Base-by-base conservation (phyloP, 2,797 vertebrate genomes). In the Gymnopithys bicolor region DNA sequence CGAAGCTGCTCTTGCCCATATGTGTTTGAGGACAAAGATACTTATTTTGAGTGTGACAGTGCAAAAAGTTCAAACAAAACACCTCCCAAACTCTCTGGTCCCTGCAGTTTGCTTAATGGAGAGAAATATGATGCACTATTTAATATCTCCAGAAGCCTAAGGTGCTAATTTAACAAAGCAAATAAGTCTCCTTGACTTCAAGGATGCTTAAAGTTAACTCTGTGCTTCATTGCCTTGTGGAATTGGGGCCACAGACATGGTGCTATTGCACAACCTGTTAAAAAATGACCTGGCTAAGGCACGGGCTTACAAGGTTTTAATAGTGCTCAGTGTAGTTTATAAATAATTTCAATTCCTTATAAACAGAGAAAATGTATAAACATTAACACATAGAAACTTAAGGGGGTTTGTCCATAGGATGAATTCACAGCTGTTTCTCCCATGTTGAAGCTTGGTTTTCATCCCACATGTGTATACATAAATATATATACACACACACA, bases 381-480 rank as follows among this genome's bases (percentile, higher is more conserved):
- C 19, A 48, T 48, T n/a, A 79, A 84, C 16, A 59, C 32, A 39
- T 23, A 45, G 62, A 81, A 91, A 33, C 8, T 4, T 12, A 22
- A 52, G 4, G 3, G 5, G 22, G 67, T 94, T 90, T 93, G 37
- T 73, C 37, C 67, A 18, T 56, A 85, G 85, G 35, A 33, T 94
- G 39, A 93, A 94, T 93, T 85, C 76, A 63, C 53, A 68, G 23
- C 28, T 43, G 7, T 77, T 93, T 91, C 73, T 81, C 32, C 70
- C 45, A 43, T 58, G 69, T n/a, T 87, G 87, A 89, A 95, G 53
- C 25, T 93, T 94, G 51, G 45, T 53, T 80, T 96, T 96, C 63
- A 91, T 92, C 43, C 56, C 77, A 84, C 51, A 74, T 19, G 33
- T 15, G 51, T 7, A n/a, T 35, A 25, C 12, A 45, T 18, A 45